A percentile compares a stretch with the other conserved stretches of the same genome.
Evolutionary conservation across 2,888 invertebrate genomes (phyloP).

Genomic region (Erebia epiphron): DNA sequence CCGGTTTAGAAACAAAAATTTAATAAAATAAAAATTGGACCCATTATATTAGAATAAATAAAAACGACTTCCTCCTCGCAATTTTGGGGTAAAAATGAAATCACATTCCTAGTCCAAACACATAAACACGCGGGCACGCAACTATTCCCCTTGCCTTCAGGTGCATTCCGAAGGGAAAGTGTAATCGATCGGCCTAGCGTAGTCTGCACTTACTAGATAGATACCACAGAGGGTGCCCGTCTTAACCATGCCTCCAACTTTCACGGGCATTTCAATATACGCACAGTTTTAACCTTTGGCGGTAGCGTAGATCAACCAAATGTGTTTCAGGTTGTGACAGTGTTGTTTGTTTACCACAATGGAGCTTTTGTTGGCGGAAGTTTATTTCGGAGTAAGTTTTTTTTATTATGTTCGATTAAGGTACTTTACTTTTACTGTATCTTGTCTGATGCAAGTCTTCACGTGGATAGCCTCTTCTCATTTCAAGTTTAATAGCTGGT

Average conservation of each 20-base stretch:
- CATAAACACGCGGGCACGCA: conserved; percentile 16
- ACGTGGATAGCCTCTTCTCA: too few species aligned
- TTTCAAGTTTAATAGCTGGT: too few species aligned
- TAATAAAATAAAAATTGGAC: too few species aligned
- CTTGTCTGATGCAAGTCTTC: not conserved
- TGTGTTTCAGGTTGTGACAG: conserved; percentile 16
- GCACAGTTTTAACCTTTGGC: conserved; percentile 30
- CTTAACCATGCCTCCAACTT: conserved; percentile 45
- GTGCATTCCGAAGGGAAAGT: conserved; percentile 58
- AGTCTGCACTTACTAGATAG: conserved; percentile 72
- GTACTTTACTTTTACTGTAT: not conserved
- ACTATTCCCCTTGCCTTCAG: conserved; percentile 42
- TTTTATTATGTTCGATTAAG: not conserved
- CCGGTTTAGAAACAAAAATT: too few species aligned
- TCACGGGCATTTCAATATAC: conserved; percentile 1
- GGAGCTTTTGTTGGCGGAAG: conserved; percentile 27
- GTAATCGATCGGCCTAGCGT: conserved; percentile 65
- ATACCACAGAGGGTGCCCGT: conserved; percentile 61
- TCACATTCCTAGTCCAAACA: conserved; percentile 11
- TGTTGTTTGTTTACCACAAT: conserved; percentile 19
- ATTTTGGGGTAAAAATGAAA: conserved; percentile 5
- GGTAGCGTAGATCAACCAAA: not conserved
- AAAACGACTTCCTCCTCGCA: not conserved
- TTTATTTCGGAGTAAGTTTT: conserved; percentile 31
- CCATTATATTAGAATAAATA: not conserved